phyloP scores from a whole-genome alignment of 2,797 vertebrate species.

The Falco naumanni region DNA sequence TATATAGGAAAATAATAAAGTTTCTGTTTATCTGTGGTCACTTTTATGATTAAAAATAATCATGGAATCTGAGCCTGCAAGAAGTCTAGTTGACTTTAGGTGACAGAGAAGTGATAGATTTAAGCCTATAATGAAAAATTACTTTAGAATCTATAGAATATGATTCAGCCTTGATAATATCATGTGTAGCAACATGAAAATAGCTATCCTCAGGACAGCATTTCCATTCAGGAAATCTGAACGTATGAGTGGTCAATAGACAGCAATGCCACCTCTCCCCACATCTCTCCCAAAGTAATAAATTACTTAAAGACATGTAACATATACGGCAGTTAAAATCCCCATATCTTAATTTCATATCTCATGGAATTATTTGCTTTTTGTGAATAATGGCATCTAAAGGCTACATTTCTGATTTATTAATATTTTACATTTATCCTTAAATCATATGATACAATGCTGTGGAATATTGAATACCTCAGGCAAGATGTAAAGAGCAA shows the following conservation, averaged over 20 bases:
- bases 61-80: background rate
- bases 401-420: background rate
- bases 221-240: background rate
- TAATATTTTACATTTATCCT: background rate
- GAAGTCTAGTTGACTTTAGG: background rate
- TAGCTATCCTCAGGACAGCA: background rate
- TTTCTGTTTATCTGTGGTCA: background rate
- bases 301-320: background rate
- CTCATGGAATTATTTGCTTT: background rate
- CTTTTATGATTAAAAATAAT: background rate
- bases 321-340: background rate
- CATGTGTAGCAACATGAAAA: background rate
- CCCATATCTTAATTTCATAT: background rate
- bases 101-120: background rate
- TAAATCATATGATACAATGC: background rate
- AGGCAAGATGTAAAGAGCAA: background rate
- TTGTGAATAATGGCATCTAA: background rate
- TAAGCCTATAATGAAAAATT: background rate
- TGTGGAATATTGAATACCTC: background rate
- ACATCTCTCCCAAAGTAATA: background rate
- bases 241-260: background rate
- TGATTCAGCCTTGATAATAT: background rate
- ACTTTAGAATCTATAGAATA: background rate
- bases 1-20: background rate
- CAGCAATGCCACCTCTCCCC: rapidly evolving